phyloP scores from a whole-genome alignment of 1,140 invertebrate species.

The Hypsibius dujardini region DNA sequence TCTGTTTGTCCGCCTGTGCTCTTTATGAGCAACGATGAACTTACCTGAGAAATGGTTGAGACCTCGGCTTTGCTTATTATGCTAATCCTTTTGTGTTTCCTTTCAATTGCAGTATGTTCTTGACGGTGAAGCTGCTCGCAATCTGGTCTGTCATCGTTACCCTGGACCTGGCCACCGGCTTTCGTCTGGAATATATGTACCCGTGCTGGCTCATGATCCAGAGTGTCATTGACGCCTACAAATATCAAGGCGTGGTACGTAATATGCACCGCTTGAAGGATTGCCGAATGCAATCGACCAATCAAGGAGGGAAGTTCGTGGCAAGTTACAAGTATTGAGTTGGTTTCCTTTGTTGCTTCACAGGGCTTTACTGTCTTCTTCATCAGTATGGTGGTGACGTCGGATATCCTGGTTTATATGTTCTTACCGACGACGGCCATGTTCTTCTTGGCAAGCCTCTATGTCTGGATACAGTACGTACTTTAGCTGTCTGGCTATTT shows the following conservation, averaged over 20 bases:
- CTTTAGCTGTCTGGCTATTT: slow-evolving; percentile 31
- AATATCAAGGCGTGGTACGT: slow-evolving; percentile 94
- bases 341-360: neutral
- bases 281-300: too few relatives aligned
- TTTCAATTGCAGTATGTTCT: slow-evolving; percentile 59
- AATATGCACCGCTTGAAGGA: neutral
- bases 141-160: slow-evolving; percentile 86
- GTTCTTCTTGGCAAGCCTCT: slow-evolving; percentile 92
- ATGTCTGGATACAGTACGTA: slow-evolving; percentile 98
- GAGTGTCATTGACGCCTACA: slow-evolving; percentile 92
- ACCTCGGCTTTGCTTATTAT: too few relatives aligned
- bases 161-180: slow-evolving; percentile 91
- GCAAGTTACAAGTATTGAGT: too few relatives aligned
- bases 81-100: slow-evolving; percentile 20
- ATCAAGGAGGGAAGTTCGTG: too few relatives aligned
- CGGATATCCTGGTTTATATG: slow-evolving; percentile 96
- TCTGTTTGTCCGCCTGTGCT: too few relatives aligned
- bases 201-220: slow-evolving; percentile 89
- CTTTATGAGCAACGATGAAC: too few relatives aligned
- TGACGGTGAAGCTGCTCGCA: slow-evolving; percentile 86
- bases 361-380: slow-evolving; percentile 97
- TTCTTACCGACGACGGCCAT: slow-evolving; percentile 96
- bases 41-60: too few relatives aligned
- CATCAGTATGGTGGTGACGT: slow-evolving; percentile 89
- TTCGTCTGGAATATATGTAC: slow-evolving; percentile 97